Evolutionary conservation across 2,797 vertebrate genomes (phyloP), one percentile per base, ranked within the genome.

Genomic region (Mionectes olivaceus): DNA sequence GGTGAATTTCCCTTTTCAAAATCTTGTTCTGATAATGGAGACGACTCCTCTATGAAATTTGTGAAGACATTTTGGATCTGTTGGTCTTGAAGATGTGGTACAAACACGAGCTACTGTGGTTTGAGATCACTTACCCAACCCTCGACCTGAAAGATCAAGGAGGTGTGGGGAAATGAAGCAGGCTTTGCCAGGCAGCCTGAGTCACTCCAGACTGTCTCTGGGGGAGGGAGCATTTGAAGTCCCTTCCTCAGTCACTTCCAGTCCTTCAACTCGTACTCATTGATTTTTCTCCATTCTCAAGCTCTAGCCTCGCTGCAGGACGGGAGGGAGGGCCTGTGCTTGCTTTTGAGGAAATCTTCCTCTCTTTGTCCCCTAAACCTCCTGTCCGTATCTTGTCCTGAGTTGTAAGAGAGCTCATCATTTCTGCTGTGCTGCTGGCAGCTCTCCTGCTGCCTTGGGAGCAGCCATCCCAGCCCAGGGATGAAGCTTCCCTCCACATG

Each of bases 321-420:
- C 67, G 1, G 5, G 78, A 89, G 55, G 47, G 50, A 92, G 55
- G 65, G 41, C 52, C 56, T 67, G 33, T 35, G 64, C 75, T 80
- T 77, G 44, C 93, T 93, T 93, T 85, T 90, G 87, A 94, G 82
- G 75, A 80, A 76, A 67, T 41, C 70, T 55, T 52, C 13, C 2
- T 71, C 50, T 85, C 64, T 89, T 84, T 87, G 52, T 83, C 61
- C 60, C 49, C 56, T 1, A 17, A 49, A 60, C 3, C 61, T 83
- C 70, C 49, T 59, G 59, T 43, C 70, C 1, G 0, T 84, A 87
- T 69, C 78, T 87, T 41, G 24, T 63, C 68, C 52, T 32, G 69
- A 63, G 68, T 65, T 88, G 2, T 28, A 9, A 59, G 56, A 43
- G 33, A 80, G 33, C 69, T 86, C 56, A 7, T 86, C 59, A 80